Conservation (phyloP, 2,888 invertebrate genomes). For the Clistopyga incitator region DNA sequence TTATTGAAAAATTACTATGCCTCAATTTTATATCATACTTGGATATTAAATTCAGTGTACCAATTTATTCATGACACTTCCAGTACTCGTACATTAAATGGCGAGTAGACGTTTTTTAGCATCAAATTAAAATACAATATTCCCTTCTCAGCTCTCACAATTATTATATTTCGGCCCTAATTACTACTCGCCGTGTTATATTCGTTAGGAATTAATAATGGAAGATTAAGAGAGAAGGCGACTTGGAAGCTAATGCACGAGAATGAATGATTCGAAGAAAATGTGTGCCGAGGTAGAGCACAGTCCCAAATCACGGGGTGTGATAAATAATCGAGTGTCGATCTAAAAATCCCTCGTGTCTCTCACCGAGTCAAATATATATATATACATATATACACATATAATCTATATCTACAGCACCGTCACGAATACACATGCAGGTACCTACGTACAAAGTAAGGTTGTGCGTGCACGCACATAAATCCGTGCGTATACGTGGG, state of each 20-base stretch:
- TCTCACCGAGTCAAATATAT: not conserved
- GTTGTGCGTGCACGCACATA: constrained; percentile 31
- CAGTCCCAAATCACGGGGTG: constrained; percentile 37
- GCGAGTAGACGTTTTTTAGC: too few species aligned
- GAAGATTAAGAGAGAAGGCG: constrained; percentile 1
- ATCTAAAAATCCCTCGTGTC: constrained; percentile 52
- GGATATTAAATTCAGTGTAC: too few species aligned
- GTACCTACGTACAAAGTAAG: not conserved
- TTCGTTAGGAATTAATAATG: constrained; percentile 49
- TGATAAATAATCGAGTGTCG: constrained; percentile 63
- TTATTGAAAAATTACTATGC: too few species aligned
- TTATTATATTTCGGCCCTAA: constrained; percentile 3
- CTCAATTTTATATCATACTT: too few species aligned
- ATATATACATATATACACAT: not conserved
- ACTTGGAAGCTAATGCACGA: constrained; percentile 15
- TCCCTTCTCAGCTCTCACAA: not conserved
- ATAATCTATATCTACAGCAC: not conserved
- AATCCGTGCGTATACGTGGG: constrained; percentile 50
- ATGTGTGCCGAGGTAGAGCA: not conserved
- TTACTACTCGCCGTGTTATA: constrained; percentile 7
- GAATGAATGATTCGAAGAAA: constrained; percentile 36
- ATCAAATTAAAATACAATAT: not conserved
- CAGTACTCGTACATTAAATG: too few species aligned
- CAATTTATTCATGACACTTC: too few species aligned
- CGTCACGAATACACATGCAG: not conserved